These are phyloP conservation scores for Orthonevra nobilis DNA, from an alignment of 2,888 invertebrate genomes.

Conservation along the genomic window DNA sequence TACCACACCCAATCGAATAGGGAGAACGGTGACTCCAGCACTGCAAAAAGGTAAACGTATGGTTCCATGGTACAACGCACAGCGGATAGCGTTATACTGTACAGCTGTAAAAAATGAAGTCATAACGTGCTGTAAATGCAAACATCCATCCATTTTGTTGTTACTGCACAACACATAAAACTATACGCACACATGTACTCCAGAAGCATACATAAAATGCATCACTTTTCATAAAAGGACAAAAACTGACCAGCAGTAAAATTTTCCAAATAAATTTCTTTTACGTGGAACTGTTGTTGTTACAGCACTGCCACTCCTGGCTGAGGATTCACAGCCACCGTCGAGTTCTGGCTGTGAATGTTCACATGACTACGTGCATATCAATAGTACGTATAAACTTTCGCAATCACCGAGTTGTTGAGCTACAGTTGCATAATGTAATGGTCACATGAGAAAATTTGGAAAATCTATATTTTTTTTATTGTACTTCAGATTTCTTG, in stretches of 20 bases:
- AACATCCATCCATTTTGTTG: slow-evolving; percentile 34
- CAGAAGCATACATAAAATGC: slow-evolving; percentile 7
- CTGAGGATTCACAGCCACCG: no score
- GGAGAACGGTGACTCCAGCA: background rate
- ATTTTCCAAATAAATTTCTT: slow-evolving; percentile 43
- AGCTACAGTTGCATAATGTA: slow-evolving; percentile 44
- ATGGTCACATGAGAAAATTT: slow-evolving; percentile 47
- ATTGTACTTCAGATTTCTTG: background rate
- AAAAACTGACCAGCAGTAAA: slow-evolving; percentile 36
- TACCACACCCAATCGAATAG: slow-evolving; percentile 22
- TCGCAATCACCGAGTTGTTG: slow-evolving; percentile 45
- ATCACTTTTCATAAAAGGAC: slow-evolving; percentile 32
- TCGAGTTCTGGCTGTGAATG: slow-evolving; percentile 3
- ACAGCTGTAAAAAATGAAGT: slow-evolving; percentile 53
- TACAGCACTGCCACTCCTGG: slow-evolving; percentile 1
- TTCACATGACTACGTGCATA: background rate
- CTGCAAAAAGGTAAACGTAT: slow-evolving; percentile 19
- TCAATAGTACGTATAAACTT: slow-evolving; percentile 29
- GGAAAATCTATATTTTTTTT: slow-evolving; percentile 23
- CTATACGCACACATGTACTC: slow-evolving; percentile 6
- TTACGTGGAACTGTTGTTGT: slow-evolving; percentile 16
- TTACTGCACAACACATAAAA: slow-evolving; percentile 4
- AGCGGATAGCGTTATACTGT: background rate
- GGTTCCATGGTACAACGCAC: slow-evolving; percentile 13
- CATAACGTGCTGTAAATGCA: slow-evolving; percentile 51